Evolutionary conservation across 2,888 invertebrate genomes (phyloP).

Genomic region (Orthosia gothica): DNA sequence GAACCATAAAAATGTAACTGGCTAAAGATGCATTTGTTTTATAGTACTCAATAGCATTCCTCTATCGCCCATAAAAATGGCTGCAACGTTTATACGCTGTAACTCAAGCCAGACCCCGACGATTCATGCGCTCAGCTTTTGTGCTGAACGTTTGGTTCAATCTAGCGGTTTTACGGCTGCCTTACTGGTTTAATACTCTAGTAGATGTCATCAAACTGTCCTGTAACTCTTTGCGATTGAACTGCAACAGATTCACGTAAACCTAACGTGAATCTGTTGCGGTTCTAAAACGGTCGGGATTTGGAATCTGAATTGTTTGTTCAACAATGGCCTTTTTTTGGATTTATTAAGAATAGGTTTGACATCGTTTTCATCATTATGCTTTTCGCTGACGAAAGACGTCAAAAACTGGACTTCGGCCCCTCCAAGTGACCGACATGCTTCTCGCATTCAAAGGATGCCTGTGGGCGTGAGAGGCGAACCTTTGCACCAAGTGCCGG

Average conservation of each 20-base stretch:
- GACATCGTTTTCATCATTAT: not conserved
- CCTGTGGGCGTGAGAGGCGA: not conserved
- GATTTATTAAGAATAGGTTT: no score
- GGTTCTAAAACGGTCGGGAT: slow-evolving; percentile 10
- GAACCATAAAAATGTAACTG: slow-evolving; percentile 37
- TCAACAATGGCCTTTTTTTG: not conserved
- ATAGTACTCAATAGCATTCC: slow-evolving; percentile 33
- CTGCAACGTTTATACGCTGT: slow-evolving; percentile 45
- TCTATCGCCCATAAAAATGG: slow-evolving; percentile 32
- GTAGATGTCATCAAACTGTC: slow-evolving; percentile 65
- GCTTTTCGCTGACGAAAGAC: not conserved
- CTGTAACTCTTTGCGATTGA: slow-evolving; percentile 60
- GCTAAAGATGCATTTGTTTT: slow-evolving; percentile 41
- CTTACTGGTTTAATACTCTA: slow-evolving; percentile 67
- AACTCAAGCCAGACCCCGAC: slow-evolving; percentile 55
- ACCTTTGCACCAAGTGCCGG: not conserved
- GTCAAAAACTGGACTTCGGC: not conserved
- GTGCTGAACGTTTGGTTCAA: slow-evolving; percentile 73
- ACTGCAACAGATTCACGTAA: no score
- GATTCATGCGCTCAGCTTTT: slow-evolving; percentile 69
- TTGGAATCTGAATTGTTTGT: not conserved
- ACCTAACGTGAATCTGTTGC: slow-evolving; percentile 35
- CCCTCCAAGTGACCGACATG: no score
- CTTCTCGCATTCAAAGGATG: no score
- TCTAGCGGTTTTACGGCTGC: slow-evolving; percentile 72